These are phyloP conservation scores for Plecturocebus donacophilus DNA, from an alignment of 2,113 vertebrate species.

Conservation along the genomic window DNA sequence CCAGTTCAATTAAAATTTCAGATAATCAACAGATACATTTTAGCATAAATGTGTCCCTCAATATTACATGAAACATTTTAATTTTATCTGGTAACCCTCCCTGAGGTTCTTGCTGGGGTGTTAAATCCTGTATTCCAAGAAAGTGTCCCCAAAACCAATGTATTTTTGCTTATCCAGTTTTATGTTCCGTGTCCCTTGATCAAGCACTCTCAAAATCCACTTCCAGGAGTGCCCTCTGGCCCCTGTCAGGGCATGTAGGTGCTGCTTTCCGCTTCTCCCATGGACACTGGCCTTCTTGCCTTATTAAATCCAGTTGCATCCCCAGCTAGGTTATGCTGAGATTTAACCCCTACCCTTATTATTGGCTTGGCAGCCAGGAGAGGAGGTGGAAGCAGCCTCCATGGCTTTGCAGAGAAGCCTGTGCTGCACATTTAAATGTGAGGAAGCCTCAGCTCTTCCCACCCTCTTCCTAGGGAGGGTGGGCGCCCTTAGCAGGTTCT, in stretches of 20 bases:
- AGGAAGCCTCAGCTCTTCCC: background rate
- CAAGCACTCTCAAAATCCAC: background rate
- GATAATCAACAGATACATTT: background rate
- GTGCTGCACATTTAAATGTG: rapidly evolving
- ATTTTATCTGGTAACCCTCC: background rate
- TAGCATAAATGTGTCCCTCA: background rate
- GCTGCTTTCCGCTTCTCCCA: background rate
- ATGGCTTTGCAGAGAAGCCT: background rate
- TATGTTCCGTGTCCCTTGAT: background rate
- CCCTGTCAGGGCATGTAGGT: background rate
- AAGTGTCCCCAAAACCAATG: background rate
- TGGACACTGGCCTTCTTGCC: background rate
- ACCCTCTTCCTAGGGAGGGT: background rate
- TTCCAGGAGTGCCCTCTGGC: no score
- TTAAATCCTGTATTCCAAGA: background rate
- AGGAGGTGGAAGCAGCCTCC: background rate
- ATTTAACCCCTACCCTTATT: background rate
- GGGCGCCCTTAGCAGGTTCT: background rate
- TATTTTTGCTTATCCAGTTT: background rate
- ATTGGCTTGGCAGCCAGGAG: background rate
- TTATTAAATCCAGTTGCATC: background rate
- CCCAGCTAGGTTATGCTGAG: background rate
- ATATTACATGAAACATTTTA: background rate
- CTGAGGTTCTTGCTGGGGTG: background rate
- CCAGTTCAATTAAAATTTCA: background rate